Base-by-base conservation (phyloP, 2,888 invertebrate genomes). In the Rhagium mordax region DNA sequence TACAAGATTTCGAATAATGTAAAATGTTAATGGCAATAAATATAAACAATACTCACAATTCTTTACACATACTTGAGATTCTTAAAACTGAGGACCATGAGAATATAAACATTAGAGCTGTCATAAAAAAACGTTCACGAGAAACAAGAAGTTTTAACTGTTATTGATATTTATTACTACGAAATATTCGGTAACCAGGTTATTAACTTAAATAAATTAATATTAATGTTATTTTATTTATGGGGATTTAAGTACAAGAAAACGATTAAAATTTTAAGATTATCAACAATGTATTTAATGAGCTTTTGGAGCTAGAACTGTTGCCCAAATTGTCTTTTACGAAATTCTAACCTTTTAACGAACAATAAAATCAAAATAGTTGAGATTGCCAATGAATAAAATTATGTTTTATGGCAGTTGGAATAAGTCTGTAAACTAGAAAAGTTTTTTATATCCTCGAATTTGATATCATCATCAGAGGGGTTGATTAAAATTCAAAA, bases 41-140 rank as follows among this genome's bases (percentile, higher is more conserved):
- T 64, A 72, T 75, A 70, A 72, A 72, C 75, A 72, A 70, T 75
- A 73, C 61, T 24, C 61, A 71, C 67, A 72, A 53, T 68, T 75
- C 67, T 64, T 67, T 64, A 57, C 64, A 61, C 72, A 75, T 75
- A 70, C 75, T 75, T 71, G 70, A 75, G 60, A 72, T 75, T 60
- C 67, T 68, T 70, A 51, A 75, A 60, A 41, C 0, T 13, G n/a
- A 64, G 72, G 57, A 55, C 55, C 75, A 70, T 61, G 70, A 29
- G 72, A 59, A 70, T 72, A 68, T 75, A 75, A 75, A 75, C 72
- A 75, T 4, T 41, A n/a, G 41, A 41, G 41, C 0, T 41, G 41
- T 41, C 41, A n/a, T 13, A 13, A 41, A 41, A 41, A 41, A 41
- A 41, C 41, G n/a, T 13, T 41, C 41, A n/a, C 41, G n/a, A 41